Percentiles rank a stretch among this genome's conserved stretches.
Evolutionary conservation across 1,140 invertebrate genomes (phyloP).

Genomic region (Homarus americanus): DNA sequence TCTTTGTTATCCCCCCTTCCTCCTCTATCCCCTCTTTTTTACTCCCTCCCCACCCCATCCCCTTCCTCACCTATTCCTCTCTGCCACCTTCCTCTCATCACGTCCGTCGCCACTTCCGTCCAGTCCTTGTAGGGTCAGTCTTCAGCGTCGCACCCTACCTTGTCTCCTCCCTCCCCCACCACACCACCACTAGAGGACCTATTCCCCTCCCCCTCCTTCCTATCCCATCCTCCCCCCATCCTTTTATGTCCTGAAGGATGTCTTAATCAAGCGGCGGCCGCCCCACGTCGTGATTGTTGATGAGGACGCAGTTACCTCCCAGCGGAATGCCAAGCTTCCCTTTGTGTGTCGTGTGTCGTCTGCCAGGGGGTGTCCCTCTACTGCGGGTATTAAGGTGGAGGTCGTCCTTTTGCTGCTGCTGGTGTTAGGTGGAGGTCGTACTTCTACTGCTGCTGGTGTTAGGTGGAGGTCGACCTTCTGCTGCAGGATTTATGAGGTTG

Average conservation of each 20-base stretch:
- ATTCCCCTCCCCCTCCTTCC: not conserved
- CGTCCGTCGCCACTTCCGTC: not conserved
- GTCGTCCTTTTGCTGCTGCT: no score
- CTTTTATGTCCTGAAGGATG: slow-evolving; percentile 21
- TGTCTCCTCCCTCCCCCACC: not conserved
- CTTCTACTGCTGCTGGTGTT: no score
- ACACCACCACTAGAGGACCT: not conserved
- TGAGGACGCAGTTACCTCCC: slow-evolving; percentile 10
- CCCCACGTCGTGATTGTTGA: slow-evolving; percentile 30
- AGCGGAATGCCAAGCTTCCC: slow-evolving; percentile 34
- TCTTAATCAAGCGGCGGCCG: slow-evolving; percentile 32
- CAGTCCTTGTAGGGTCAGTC: not conserved
- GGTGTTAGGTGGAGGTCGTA: not conserved
- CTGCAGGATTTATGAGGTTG: no score
- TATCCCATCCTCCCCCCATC: not conserved
- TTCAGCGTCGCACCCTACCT: not conserved
- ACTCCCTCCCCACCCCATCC: no score
- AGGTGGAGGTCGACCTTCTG: not conserved
- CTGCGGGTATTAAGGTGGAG: no score
- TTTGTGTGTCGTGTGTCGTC: slow-evolving; percentile 12
- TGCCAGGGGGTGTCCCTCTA: not conserved
- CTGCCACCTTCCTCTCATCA: not conserved
- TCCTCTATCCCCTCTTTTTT: no score
- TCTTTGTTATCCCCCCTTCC: no score
- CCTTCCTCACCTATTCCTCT: not conserved